Evolutionary conservation across 2,113 vertebrate species (phyloP), one percentile per base, ranked within the genome.

Genomic region (Xenopus borealis): DNA sequence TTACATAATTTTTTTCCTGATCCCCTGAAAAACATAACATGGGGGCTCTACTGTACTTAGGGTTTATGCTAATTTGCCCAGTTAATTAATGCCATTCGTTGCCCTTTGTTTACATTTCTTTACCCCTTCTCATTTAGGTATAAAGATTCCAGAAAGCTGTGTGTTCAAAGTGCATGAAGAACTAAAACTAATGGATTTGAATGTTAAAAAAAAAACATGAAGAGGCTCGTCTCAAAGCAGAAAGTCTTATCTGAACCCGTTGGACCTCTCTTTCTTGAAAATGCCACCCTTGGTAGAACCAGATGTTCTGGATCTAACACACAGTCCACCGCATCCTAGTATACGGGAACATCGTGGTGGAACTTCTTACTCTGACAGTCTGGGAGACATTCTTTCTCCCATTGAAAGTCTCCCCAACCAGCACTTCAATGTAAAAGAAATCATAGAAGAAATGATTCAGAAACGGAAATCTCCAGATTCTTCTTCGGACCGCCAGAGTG

Each of bases 381-480:
- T 66, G 7, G 82, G 77, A 72, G 33, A 33, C 0, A 20, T 0
- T 77, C 47, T 40, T 78, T 66, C 58, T 75, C 66, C 73, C 74
- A 47, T 12, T 80, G 23, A 66, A 70, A 78, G 67, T 79, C 47
- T 50, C 80, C 83, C 5, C 81, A 82, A 1, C 19, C 86, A 85
- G 66, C 77, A 84, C 67, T 91, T 95, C 44, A 93, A 99, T 27
- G 93, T 86, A 12, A 92, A 91, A 47, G 95, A 97, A 84, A 90
- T 96, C 66, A 85, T 98, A 85, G 92, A 94, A 85, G 95, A 93
- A 72, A 97, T 98, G 94, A 83, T 99, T 13, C 92, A 92, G 80
- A 87, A 86, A 12, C 68, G 86, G 0, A 82, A 78, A 0, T 69
- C 64, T 0, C 71, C 85, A 8, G 40, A 83, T 0, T 23, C 80